Conservation (phyloP, 2,113 vertebrate species). For the Ictidomys tridecemlineatus region DNA sequence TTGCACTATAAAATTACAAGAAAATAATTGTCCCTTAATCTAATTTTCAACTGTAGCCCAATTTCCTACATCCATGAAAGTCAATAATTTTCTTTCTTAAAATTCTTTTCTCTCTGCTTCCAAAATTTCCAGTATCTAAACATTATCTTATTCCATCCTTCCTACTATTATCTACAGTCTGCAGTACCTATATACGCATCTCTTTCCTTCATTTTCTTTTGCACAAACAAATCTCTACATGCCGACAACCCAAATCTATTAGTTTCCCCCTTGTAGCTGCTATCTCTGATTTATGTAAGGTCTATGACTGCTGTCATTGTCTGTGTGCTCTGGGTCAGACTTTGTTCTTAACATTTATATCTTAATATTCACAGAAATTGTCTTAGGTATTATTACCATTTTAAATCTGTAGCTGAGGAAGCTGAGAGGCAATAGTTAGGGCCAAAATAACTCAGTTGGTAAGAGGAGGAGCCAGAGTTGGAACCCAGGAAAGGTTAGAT, state of each 20-base stretch:
- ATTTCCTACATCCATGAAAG: not conserved
- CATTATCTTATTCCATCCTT: not conserved
- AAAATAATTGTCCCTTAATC: not conserved
- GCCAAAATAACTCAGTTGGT: not conserved
- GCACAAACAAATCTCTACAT: not conserved
- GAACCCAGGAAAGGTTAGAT: not conserved
- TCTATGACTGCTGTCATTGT: not conserved
- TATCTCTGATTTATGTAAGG: not conserved
- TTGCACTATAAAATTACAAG: not conserved
- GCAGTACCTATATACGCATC: not conserved
- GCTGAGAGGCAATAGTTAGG: not conserved
- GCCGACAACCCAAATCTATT: not conserved
- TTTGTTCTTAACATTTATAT: not conserved
- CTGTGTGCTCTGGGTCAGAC: not conserved
- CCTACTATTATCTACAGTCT: not conserved
- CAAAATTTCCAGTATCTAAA: not conserved
- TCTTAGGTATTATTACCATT: not conserved
- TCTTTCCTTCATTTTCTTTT: not conserved
- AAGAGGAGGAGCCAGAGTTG: not conserved
- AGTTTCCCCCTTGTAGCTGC: not conserved
- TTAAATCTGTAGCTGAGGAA: not conserved
- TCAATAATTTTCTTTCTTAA: not conserved
- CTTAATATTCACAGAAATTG: not conserved
- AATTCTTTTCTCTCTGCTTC: not conserved
- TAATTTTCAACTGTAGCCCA: not conserved